These are phyloP conservation scores for Pocillopora grandis DNA, from an alignment of 92 coral and sea anemone species.

Conservation along the genomic window DNA sequence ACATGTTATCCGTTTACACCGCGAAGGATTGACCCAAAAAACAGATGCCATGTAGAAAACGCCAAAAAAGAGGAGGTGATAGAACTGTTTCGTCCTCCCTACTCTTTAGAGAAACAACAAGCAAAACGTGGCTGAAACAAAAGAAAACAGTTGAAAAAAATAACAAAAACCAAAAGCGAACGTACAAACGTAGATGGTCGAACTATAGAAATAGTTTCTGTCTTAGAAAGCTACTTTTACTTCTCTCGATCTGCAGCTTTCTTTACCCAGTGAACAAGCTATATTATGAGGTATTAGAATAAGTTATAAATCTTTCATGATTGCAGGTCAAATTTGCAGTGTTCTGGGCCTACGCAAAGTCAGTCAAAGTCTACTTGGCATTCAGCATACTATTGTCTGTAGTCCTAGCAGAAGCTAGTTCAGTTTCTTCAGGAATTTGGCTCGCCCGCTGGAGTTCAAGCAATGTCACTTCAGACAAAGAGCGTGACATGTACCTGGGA, in stretches of 20 bases:
- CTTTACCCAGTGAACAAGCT: background rate
- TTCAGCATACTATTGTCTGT: constrained; percentile 53
- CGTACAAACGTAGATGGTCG: too few species aligned
- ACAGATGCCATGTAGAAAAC: too few species aligned
- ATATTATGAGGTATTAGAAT: too few species aligned
- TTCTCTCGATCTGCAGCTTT: background rate
- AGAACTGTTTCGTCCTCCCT: too few species aligned
- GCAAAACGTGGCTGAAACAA: too few species aligned
- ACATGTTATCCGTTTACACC: too few species aligned
- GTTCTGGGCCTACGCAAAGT: constrained; percentile 82
- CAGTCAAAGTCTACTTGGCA: constrained; percentile 72
- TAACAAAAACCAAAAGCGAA: too few species aligned
- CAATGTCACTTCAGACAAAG: constrained; percentile 58
- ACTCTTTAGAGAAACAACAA: too few species aligned
- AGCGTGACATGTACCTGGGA: constrained; percentile 81
- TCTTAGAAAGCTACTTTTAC: background rate
- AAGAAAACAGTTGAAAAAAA: too few species aligned
- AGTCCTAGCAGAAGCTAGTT: constrained; percentile 57
- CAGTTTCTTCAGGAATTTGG: constrained; percentile 89
- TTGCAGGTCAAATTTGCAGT: constrained; percentile 79
- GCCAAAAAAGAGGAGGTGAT: too few species aligned
- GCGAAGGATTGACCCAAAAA: too few species aligned
- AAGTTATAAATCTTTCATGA: background rate
- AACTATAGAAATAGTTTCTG: too few species aligned
- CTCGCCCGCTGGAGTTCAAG: constrained; percentile 86